Conservation (phyloP, 1,140 invertebrate species). For the Mactra quadrangularis region DNA sequence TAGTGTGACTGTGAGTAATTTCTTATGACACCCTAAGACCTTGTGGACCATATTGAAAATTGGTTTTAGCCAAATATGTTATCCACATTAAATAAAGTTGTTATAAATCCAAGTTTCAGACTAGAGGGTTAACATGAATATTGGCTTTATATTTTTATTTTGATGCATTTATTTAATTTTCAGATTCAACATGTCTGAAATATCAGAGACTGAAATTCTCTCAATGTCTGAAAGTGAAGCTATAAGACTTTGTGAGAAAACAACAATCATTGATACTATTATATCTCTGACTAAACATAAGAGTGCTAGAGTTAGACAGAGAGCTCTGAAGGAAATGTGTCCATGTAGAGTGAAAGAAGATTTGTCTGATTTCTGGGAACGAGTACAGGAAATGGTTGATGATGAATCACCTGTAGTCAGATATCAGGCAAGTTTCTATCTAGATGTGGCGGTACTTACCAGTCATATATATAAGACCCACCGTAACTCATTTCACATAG, state of each 20-base stretch:
- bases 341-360: constrained; percentile 81
- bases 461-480: too few species aligned
- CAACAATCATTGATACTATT: constrained; percentile 79
- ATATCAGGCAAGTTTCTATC: constrained; percentile 66
- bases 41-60: too few species aligned
- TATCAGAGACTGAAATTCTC: constrained; percentile 44
- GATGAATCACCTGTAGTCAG: constrained; percentile 77
- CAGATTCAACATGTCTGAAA: constrained; percentile 18
- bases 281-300: constrained; percentile 78
- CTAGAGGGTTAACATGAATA: too few species aligned
- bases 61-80: too few species aligned
- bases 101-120: too few species aligned
- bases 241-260: constrained; percentile 75
- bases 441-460: too few species aligned
- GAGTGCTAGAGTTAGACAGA: constrained; percentile 76
- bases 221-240: constrained; percentile 66
- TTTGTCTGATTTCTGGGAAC: constrained; percentile 80
- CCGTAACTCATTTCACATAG: too few species aligned
- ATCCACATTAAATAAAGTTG: too few species aligned
- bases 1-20: too few species aligned
- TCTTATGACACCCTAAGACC: too few species aligned
- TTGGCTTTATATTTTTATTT: too few species aligned
- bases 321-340: constrained; percentile 81
- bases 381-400: constrained; percentile 80
- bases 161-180: too few species aligned